These are phyloP conservation scores for Adineta ricciae DNA, from an alignment of 2,888 invertebrate species.

Conservation along the genomic window DNA sequence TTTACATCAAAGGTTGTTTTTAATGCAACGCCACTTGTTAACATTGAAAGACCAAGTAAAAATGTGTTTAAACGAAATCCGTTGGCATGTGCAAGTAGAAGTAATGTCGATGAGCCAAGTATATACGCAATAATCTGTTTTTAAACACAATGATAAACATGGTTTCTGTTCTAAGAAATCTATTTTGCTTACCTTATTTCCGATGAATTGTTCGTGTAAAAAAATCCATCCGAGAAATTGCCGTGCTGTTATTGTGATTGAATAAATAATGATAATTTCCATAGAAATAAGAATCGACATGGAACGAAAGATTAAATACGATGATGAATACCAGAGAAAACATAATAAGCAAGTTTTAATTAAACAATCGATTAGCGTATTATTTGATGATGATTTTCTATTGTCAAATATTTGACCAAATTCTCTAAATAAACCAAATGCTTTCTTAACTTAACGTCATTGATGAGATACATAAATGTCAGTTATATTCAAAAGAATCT, in stretches of 20 bases:
- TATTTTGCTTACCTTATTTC: background rate
- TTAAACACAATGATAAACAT: background rate
- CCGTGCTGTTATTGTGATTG: background rate
- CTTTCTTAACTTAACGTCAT: background rate
- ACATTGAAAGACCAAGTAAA: background rate
- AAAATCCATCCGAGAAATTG: background rate
- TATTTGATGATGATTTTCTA: background rate
- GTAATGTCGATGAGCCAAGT: background rate
- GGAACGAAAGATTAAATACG: background rate
- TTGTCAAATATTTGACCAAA: background rate
- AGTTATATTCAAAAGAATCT: too few species aligned
- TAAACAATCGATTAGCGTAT: background rate
- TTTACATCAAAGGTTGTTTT: slow-evolving; percentile 1
- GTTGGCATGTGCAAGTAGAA: background rate
- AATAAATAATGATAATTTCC: background rate
- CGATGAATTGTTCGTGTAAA: slow-evolving; percentile 18
- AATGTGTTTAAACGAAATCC: background rate
- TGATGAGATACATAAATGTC: background rate
- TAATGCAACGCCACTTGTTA: background rate
- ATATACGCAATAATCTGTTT: background rate
- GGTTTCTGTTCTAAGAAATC: too few species aligned
- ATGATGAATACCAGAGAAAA: slow-evolving; percentile 12
- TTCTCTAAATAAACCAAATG: background rate
- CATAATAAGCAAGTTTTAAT: slow-evolving; percentile 10
- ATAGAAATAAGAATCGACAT: background rate